phyloP scores from a whole-genome alignment of 1,140 invertebrate genomes.

The Helicoverpa zea region DNA sequence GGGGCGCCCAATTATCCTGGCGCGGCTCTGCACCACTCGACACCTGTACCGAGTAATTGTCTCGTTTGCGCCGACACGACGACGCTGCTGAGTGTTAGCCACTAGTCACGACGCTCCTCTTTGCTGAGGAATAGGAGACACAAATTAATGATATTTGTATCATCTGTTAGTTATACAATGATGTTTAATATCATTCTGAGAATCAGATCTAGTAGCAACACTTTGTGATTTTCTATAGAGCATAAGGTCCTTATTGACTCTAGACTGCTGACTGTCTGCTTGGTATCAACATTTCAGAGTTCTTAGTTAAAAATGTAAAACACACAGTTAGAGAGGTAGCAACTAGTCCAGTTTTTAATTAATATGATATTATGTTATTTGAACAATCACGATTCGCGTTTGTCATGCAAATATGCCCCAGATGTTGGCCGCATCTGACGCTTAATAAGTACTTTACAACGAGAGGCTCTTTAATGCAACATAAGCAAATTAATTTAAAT shows the following conservation, averaged over 20 bases:
- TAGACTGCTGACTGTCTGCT: no score
- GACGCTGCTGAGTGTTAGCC: not conserved
- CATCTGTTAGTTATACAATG: not conserved
- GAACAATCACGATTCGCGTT: conserved; percentile 11
- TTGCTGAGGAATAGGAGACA: not conserved
- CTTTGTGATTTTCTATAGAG: no score
- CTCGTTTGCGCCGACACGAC: not conserved
- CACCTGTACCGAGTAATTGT: conserved; percentile 26
- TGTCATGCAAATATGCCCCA: conserved; percentile 16
- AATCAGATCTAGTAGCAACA: no score
- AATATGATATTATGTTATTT: not conserved
- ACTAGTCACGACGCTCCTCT: no score
- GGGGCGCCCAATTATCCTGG: conserved; percentile 8
- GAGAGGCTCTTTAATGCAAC: not conserved
- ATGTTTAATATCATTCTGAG: not conserved
- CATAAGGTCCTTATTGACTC: no score
- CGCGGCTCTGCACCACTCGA: conserved; percentile 1
- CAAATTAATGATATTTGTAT: not conserved
- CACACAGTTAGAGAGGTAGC: not conserved
- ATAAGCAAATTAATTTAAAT: conserved; percentile 13
- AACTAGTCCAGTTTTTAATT: conserved; percentile 15
- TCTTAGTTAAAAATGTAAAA: no score
- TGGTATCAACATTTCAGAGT: no score
- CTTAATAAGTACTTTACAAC: conserved; percentile 18
- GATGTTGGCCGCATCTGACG: not conserved